Conservation (phyloP, 2,888 invertebrate species). For the Tachina lurida region DNA sequence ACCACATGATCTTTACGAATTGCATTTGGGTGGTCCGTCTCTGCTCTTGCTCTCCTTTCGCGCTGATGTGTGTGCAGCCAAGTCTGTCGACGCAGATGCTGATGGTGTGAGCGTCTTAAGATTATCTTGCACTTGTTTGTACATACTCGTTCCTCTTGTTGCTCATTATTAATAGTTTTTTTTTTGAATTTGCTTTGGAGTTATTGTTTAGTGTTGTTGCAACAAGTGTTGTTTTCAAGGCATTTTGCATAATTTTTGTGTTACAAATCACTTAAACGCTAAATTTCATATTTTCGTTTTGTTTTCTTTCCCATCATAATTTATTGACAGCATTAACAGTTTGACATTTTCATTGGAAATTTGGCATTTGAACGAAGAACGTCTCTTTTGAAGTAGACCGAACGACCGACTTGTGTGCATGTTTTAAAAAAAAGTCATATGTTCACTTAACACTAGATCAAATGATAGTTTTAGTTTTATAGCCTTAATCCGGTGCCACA, state of each 20-base stretch:
- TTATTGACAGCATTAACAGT: constrained; percentile 35
- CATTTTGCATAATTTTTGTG: constrained; percentile 28
- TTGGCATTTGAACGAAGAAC: background rate
- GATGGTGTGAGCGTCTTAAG: constrained; percentile 41
- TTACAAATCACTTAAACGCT: constrained; percentile 50
- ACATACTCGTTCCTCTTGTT: background rate
- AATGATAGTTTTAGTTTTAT: background rate
- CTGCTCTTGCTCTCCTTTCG: constrained; percentile 23
- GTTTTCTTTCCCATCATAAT: constrained; percentile 21
- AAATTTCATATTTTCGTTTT: constrained; percentile 22
- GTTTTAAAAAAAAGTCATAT: background rate
- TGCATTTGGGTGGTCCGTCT: constrained; percentile 63
- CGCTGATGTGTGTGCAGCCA: background rate
- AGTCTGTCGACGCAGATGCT: background rate
- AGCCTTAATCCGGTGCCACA: too few relatives aligned
- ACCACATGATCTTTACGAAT: constrained; percentile 63
- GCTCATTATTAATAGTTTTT: constrained; percentile 24
- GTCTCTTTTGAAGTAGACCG: constrained; percentile 12
- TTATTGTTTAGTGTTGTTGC: constrained; percentile 13
- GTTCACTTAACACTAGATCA: background rate
- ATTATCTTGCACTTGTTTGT: constrained; percentile 51
- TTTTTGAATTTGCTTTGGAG: background rate
- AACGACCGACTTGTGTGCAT: background rate
- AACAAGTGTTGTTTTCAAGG: constrained; percentile 46
- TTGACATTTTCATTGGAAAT: constrained; percentile 48